Evolutionary conservation across 2,113 vertebrate species (phyloP).

Genomic region (Tychaedon coryphoeus): DNA sequence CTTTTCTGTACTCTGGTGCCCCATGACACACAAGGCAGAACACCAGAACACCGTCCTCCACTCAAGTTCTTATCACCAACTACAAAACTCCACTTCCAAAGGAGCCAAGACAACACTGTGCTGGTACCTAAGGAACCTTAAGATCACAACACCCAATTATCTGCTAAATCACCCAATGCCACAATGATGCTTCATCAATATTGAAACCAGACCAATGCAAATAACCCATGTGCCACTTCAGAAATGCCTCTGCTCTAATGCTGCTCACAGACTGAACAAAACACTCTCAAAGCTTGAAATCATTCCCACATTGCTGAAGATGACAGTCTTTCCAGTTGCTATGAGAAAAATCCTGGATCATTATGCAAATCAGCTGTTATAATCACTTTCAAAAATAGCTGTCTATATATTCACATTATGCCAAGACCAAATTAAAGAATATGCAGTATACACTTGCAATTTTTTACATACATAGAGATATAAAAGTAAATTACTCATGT

Average conservation of each 20-base stretch:
- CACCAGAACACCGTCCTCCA: neutral
- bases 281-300: neutral
- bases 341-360: conserved; percentile 11
- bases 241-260: neutral
- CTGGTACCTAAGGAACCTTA: neutral
- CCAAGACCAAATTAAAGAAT: conserved; percentile 23
- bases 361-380: conserved; percentile 22
- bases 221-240: neutral
- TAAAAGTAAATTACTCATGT: neutral
- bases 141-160: neutral
- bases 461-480: neutral
- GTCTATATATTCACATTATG: neutral
- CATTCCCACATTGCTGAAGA: neutral
- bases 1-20: neutral
- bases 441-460: neutral
- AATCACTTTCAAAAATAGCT: conserved; percentile 31
- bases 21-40: neutral
- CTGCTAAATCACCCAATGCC: neutral
- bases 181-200: rapidly evolving
- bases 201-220: neutral
- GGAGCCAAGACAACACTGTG: rapidly evolving
- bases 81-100: neutral
- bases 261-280: neutral
- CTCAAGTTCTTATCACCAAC: neutral
- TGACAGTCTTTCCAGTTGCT: neutral